Evolutionary conservation across 2,113 vertebrate genomes (phyloP).

Genomic region (Nesogale talazaci): DNA sequence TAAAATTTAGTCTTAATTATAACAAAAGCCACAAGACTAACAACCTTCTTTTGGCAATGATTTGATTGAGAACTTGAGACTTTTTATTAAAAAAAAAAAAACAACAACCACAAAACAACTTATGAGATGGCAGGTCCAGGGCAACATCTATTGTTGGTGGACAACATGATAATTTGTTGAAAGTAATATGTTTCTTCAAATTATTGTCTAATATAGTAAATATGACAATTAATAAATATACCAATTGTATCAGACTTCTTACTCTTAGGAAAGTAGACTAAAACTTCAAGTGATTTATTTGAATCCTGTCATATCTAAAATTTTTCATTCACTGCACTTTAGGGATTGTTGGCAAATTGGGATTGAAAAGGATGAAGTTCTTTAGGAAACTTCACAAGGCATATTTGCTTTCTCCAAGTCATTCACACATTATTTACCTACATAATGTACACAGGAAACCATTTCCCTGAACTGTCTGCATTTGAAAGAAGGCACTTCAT

Average conservation of each 20-base stretch:
- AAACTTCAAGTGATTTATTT: slow-evolving; percentile 19
- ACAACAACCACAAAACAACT: background rate
- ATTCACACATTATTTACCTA: slow-evolving; percentile 33
- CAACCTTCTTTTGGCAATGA: background rate
- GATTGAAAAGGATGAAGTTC: background rate
- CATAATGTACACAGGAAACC: slow-evolving; percentile 14
- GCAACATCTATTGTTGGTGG: slow-evolving; percentile 5
- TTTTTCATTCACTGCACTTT: background rate
- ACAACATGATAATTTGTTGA: slow-evolving; percentile 38
- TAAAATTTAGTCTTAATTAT: background rate
- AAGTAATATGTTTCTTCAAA: slow-evolving; percentile 44
- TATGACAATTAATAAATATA: slow-evolving; percentile 1
- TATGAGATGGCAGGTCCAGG: slow-evolving; percentile 28
- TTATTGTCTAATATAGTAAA: background rate
- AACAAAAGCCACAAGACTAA: slow-evolving; percentile 4
- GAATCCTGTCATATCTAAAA: background rate
- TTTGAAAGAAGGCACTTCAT: slow-evolving; percentile 35
- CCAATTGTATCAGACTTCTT: background rate
- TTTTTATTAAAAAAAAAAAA: background rate
- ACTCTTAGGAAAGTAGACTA: background rate
- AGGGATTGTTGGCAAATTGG: background rate
- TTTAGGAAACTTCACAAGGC: background rate
- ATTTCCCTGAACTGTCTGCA: background rate
- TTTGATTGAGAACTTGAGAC: slow-evolving; percentile 23
- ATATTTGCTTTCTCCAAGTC: slow-evolving; percentile 60